These are phyloP conservation scores for Argyrosomus japonicus DNA, from an alignment of 2,113 vertebrate species.

Conservation along the genomic window DNA sequence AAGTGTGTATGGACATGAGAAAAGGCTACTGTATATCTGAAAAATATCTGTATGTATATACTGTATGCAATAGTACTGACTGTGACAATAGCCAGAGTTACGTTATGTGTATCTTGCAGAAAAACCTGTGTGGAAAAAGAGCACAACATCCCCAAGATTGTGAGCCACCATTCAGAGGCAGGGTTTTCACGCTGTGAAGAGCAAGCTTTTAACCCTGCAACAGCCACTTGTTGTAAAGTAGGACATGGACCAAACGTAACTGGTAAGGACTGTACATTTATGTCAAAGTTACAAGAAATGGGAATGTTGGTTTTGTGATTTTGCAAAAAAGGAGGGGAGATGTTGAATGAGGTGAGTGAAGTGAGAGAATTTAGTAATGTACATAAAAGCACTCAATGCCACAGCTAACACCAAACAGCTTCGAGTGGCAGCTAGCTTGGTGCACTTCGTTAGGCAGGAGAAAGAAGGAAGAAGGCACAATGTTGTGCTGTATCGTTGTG, in stretches of 20 bases:
- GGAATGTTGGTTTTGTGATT: background rate
- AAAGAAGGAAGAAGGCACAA: too few relatives aligned
- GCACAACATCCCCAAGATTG: background rate
- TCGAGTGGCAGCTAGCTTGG: too few relatives aligned
- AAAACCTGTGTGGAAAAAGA: background rate
- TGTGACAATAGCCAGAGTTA: background rate
- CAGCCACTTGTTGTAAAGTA: slow-evolving; percentile 46
- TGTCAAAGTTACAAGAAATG: background rate
- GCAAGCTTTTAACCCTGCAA: slow-evolving; percentile 4
- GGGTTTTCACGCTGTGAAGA: slow-evolving; percentile 26
- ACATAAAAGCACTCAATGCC: too few relatives aligned
- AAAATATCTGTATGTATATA: background rate
- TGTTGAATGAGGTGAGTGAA: background rate
- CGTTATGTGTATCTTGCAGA: slow-evolving; percentile 5
- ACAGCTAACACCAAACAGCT: too few relatives aligned
- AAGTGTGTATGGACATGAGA: background rate
- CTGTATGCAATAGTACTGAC: background rate
- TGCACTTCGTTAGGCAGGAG: too few relatives aligned
- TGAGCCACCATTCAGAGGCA: background rate
- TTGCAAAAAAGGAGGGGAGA: background rate
- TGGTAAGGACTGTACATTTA: slow-evolving; percentile 20
- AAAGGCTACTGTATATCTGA: background rate
- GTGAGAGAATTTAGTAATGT: too few relatives aligned
- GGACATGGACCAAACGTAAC: background rate
- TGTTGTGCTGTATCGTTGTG: too few relatives aligned